These are phyloP conservation scores for Sycophaga agraensis DNA, from an alignment of 1,140 invertebrate genomes.

Conservation along the genomic window DNA sequence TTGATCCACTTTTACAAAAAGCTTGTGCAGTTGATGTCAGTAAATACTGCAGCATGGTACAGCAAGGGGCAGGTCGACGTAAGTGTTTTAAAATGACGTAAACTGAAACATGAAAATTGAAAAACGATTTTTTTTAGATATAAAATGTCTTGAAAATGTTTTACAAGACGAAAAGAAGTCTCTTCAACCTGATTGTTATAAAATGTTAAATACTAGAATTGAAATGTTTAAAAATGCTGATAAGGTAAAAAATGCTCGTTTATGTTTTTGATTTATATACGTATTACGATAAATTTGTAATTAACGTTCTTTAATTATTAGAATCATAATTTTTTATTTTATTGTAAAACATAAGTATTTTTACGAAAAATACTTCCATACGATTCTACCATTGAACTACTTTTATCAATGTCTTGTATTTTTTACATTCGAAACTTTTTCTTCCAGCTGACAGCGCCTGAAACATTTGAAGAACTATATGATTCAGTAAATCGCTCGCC, in stretches of 20 bases:
- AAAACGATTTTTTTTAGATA: constrained; percentile 64
- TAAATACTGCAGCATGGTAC: constrained; percentile 80
- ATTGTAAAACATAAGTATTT: no score
- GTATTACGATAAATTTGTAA: no score
- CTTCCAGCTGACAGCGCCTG: constrained; percentile 60
- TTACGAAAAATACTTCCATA: no score
- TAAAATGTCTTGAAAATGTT: constrained; percentile 77
- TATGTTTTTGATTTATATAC: no score
- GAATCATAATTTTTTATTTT: no score
- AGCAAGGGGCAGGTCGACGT: constrained; percentile 85
- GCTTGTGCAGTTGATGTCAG: constrained; percentile 78
- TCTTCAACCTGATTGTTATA: constrained; percentile 74
- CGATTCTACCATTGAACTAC: no score
- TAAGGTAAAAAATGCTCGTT: constrained; percentile 61
- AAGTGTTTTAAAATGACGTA: no score
- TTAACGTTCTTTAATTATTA: no score
- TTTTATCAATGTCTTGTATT: background rate
- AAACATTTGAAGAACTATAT: constrained; percentile 72
- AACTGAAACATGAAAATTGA: no score
- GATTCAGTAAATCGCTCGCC: constrained; percentile 69
- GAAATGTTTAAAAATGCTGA: constrained; percentile 89
- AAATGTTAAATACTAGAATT: constrained; percentile 75
- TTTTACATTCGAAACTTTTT: constrained; percentile 33
- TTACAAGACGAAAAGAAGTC: constrained; percentile 68
- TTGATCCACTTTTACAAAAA: constrained; percentile 76